Percentiles rank a stretch among this genome's conserved stretches.
These are phyloP conservation scores for Halotydeus destructor DNA, from an alignment of 1,140 invertebrate genomes.

Conservation along the genomic window DNA sequence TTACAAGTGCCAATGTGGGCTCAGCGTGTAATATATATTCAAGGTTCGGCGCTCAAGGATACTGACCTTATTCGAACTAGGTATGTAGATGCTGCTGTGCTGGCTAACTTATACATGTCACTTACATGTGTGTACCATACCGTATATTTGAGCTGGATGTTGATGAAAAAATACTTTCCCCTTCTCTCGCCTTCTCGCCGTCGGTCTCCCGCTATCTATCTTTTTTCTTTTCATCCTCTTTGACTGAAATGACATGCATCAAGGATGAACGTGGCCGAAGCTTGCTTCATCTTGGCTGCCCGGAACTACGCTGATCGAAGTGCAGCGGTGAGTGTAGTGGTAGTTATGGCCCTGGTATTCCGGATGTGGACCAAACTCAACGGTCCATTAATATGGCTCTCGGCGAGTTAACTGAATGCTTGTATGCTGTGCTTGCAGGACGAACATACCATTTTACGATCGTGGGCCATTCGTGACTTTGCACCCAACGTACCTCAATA, in stretches of 20 bases:
- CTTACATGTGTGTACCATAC: too few species aligned
- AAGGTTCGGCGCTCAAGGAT: slow-evolving; percentile 81
- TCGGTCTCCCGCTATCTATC: too few species aligned
- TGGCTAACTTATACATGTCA: too few species aligned
- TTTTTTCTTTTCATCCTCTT: too few species aligned
- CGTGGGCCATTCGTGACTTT: slow-evolving; percentile 96
- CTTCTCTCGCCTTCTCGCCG: too few species aligned
- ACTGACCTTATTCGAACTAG: slow-evolving; percentile 70
- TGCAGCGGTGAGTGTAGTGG: slow-evolving; percentile 60
- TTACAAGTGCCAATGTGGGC: slow-evolving; percentile 97
- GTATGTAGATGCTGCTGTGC: slow-evolving; percentile 18
- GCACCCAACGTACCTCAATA: slow-evolving; percentile 87
- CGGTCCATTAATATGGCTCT: too few species aligned
- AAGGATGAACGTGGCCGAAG: slow-evolving; percentile 89
- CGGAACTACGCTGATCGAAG: slow-evolving; percentile 91
- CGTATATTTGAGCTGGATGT: too few species aligned
- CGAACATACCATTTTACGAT: slow-evolving; percentile 85
- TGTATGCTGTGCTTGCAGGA: slow-evolving; percentile 34
- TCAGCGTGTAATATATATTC: slow-evolving; percentile 89
- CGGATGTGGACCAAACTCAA: too few species aligned
- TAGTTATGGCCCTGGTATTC: too few species aligned
- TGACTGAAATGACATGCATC: too few species aligned
- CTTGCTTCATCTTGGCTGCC: slow-evolving; percentile 81
- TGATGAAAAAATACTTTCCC: too few species aligned
- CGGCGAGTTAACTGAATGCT: too few species aligned